Percentiles rank a stretch among this genome's conserved stretches.
Conservation (phyloP, 2,888 invertebrate genomes). For the Ditylenchus weischeri region DNA sequence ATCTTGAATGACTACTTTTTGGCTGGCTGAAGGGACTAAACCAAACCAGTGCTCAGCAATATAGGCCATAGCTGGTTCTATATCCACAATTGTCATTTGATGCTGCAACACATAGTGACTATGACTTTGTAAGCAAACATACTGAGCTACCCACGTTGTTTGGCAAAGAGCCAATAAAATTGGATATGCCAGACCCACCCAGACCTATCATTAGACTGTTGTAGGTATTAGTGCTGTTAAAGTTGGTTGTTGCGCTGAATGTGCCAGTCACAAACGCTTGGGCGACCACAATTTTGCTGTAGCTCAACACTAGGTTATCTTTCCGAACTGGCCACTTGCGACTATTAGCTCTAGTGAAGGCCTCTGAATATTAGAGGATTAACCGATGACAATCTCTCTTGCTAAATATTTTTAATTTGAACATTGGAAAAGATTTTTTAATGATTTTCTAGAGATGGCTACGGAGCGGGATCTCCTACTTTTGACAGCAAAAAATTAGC, state of each 20-base stretch:
- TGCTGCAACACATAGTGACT: conserved; percentile 13
- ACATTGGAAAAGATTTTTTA: neutral
- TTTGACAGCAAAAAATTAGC: neutral
- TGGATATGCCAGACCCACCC: conserved; percentile 18
- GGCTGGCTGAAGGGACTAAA: conserved; percentile 12
- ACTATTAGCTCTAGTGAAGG: conserved; percentile 13
- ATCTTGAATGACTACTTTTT: conserved; percentile 21
- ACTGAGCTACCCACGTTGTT: conserved; percentile 9
- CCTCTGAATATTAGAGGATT: neutral
- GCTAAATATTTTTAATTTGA: too few species aligned
- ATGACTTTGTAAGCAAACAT: too few species aligned
- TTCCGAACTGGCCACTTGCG: conserved; percentile 15
- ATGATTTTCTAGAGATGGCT: neutral
- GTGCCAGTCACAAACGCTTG: conserved; percentile 18
- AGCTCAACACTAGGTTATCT: conserved; percentile 9
- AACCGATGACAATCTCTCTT: too few species aligned
- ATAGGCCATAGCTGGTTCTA: conserved; percentile 27
- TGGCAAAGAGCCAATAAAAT: conserved; percentile 11
- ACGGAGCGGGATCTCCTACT: too few species aligned
- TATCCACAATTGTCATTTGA: conserved; percentile 16
- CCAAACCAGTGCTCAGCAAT: conserved; percentile 22
- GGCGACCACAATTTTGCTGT: conserved; percentile 14
- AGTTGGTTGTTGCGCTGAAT: neutral
- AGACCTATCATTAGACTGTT: conserved; percentile 23
- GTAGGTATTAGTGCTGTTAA: neutral